A percentile compares a stretch with the other conserved stretches of the same genome.
phyloP scores from a whole-genome alignment of 2,888 invertebrate genomes.

The Incurvaria masculella region DNA sequence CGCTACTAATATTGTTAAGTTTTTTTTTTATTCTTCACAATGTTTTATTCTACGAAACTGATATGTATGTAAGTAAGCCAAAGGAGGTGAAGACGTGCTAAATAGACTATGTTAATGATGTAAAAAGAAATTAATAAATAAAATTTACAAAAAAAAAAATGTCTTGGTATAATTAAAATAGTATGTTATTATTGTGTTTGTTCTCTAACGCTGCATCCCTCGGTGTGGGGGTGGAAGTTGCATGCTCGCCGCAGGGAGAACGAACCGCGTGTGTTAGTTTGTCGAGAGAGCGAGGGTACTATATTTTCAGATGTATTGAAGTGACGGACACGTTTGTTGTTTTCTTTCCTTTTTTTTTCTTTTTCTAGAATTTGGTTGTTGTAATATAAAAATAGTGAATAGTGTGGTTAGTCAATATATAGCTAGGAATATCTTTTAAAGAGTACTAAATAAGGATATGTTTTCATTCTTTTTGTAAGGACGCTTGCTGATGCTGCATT shows the following conservation, averaged over 20 bases:
- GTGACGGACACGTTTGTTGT: conserved; percentile 8
- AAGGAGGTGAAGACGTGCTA: background rate
- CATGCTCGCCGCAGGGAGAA: no score
- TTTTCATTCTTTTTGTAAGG: conserved; percentile 26
- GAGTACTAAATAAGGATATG: conserved; percentile 22
- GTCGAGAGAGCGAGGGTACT: conserved; percentile 1
- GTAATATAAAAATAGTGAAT: conserved; percentile 17
- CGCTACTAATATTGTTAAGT: no score
- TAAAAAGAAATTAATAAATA: conserved; percentile 16
- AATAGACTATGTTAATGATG: conserved; percentile 6
- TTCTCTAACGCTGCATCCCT: background rate
- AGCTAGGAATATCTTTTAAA: background rate
- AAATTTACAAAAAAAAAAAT: background rate
- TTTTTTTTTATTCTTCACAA: background rate
- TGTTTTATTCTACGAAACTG: background rate
- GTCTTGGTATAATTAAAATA: background rate
- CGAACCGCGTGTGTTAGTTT: background rate
- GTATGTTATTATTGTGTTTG: background rate
- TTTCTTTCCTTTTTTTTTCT: conserved; percentile 10
- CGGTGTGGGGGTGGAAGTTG: no score
- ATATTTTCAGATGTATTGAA: conserved; percentile 11
- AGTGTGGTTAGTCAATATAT: conserved; percentile 3
- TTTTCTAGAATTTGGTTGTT: conserved; percentile 15
- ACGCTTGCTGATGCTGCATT: conserved; percentile 25
- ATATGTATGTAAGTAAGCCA: background rate